phyloP scores from a whole-genome alignment of 1,140 invertebrate genomes.

The Drosophila kurseongensis region DNA sequence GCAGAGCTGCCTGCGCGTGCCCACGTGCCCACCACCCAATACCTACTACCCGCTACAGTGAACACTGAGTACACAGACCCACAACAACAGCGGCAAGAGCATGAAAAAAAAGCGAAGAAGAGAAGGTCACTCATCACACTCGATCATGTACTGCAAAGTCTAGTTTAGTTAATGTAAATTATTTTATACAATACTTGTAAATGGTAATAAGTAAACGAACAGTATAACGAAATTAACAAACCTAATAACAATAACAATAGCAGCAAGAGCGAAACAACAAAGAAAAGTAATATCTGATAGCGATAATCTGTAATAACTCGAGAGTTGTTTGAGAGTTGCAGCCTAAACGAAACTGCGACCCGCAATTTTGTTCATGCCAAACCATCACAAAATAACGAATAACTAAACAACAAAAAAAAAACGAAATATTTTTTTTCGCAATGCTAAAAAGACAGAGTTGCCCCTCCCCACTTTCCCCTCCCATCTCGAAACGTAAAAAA shows the following conservation, averaged over 20 bases:
- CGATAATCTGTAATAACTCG: conserved; percentile 68
- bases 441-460: conserved; percentile 45
- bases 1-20: conserved; percentile 52
- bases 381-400: conserved; percentile 31
- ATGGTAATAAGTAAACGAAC: conserved; percentile 65
- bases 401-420: not conserved
- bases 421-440: conserved; percentile 19
- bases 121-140: conserved; percentile 31
- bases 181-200: conserved; percentile 75
- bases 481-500: conserved; percentile 14
- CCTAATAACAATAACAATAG: conserved; percentile 28
- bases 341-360: conserved; percentile 2
- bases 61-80: conserved; percentile 15
- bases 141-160: conserved; percentile 40
- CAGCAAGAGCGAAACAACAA: conserved; percentile 33
- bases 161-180: conserved; percentile 83
- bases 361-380: conserved; percentile 66
- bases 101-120: not conserved
- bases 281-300: conserved; percentile 32
- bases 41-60: conserved; percentile 20
- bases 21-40: conserved; percentile 33
- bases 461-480: not conserved
- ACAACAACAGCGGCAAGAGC: conserved; percentile 9
- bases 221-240: conserved; percentile 53
- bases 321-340: conserved; percentile 69